phyloP scores from a whole-genome alignment of 2,113 vertebrate species.

The Psilopogon haemacephalus region DNA sequence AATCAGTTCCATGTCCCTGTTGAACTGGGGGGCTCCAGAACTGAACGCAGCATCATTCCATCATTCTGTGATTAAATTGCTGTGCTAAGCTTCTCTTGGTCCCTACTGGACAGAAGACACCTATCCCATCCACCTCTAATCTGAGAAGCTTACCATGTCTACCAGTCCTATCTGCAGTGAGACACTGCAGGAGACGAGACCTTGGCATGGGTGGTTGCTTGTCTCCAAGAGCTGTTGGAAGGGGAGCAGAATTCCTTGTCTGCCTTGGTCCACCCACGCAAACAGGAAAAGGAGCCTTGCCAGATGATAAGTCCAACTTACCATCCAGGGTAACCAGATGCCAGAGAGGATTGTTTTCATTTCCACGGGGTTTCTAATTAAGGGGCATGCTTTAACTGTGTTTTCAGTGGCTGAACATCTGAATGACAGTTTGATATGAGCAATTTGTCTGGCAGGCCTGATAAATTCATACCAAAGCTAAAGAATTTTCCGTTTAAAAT shows the following conservation, averaged over 20 bases:
- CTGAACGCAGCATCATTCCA: too few species aligned
- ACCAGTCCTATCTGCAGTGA: not conserved
- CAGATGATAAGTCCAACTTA: constrained; percentile 28
- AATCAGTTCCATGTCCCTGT: too few species aligned
- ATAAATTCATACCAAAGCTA: constrained; percentile 61
- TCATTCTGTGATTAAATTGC: too few species aligned
- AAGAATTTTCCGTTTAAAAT: constrained; percentile 63
- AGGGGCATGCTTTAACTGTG: constrained; percentile 40
- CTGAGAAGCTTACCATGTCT: not conserved
- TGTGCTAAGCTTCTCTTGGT: not conserved
- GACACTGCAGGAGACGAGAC: not conserved
- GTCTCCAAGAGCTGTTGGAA: constrained; percentile 30
- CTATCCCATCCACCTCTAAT: not conserved
- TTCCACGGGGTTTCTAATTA: constrained; percentile 48
- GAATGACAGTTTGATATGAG: constrained; percentile 62
- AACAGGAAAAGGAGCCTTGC: constrained; percentile 35
- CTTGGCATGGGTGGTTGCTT: constrained; percentile 45
- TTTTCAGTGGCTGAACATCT: constrained; percentile 56
- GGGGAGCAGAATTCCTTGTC: constrained; percentile 40
- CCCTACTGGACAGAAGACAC: not conserved
- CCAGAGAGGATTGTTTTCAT: constrained; percentile 51
- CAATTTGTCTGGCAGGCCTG: constrained; percentile 48
- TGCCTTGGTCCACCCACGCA: not conserved
- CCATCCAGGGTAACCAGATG: constrained; percentile 39
- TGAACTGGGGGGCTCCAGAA: too few species aligned